Evolutionary conservation across 2,888 invertebrate species (phyloP), one percentile per base, ranked within the genome.

Genomic region (Ormyrus rosae): DNA sequence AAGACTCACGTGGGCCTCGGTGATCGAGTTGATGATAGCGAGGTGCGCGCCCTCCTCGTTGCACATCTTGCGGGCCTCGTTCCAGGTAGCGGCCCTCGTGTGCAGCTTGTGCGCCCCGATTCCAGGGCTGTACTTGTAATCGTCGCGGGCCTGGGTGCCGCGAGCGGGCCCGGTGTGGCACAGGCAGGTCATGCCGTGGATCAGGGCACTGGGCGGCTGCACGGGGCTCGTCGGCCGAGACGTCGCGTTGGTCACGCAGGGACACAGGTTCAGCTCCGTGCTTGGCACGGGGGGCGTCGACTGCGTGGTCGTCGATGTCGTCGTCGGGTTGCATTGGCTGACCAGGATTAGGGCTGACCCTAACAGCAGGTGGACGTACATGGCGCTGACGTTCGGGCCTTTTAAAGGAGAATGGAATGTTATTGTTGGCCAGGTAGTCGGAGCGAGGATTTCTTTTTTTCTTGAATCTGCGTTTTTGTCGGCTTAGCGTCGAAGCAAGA

Each of bases 21-120:
- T 81, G 60, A 68, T 71, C 2, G 87, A 86, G 82, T 87, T 86
- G 56, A 87, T 68, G 34, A 88, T 83, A 6, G 86, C 86, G 61
- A 89, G 85, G 82, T 89, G 87, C 55, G 86, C 89, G 8, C 88
- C 88, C 80, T 88, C 89, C 63, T 89, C 87, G 83, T 85, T 88
- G 83, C 89, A 88, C 63, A 86, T 74, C 77, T 88, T 89, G 19
- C 88, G 83, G 5, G 89, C 88, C 4, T 85, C 85, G 81, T 90
- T 90, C 88, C 88, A 88, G 10, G 78, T 85, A 53, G 83, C 83
- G 6, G 86, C 86, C 8, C 85, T 84, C 45, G 86, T 87, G 78
- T 89, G 89, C 9, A 89, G 81, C 83, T 90, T 89, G 82, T 89
- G 87, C 8, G 84, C 85, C 6, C 90, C 89, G 13, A 88, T 82